These are phyloP conservation scores for Rhea americana DNA, from an alignment of 2,113 vertebrate genomes.

Conservation along the genomic window DNA sequence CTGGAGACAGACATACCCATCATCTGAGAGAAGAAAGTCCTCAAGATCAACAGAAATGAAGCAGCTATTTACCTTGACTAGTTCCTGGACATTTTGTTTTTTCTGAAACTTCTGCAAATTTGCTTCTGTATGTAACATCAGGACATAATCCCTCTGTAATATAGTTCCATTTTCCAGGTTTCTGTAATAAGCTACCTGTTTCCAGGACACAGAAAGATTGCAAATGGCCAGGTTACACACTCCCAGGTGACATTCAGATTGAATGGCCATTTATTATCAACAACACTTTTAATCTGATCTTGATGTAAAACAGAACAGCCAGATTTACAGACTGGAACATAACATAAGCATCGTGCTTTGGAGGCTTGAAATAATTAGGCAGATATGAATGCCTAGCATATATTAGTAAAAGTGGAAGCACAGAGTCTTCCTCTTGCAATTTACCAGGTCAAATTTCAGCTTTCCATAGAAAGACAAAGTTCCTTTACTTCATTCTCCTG, in stretches of 20 bases:
- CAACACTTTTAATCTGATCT: neutral
- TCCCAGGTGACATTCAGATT: neutral
- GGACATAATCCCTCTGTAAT: neutral
- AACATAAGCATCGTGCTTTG: neutral
- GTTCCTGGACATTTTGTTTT: neutral
- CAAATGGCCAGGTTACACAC: no score
- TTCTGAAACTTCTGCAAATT: neutral
- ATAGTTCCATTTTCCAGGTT: neutral
- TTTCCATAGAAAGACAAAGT: neutral
- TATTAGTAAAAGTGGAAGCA: neutral
- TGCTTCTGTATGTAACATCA: neutral
- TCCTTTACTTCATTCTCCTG: neutral
- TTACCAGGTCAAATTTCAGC: neutral
- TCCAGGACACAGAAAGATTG: neutral
- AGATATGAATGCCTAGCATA: neutral
- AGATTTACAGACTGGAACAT: neutral
- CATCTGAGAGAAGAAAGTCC: fast-evolving
- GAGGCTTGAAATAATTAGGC: neutral
- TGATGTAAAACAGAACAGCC: neutral
- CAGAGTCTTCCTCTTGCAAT: neutral
- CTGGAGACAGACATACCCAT: fast-evolving
- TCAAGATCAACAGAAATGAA: fast-evolving
- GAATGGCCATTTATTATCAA: neutral
- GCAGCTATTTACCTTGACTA: fast-evolving
- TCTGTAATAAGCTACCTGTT: neutral